Evolutionary conservation across 30 jellyfish, hydroid and myxozoan species (phyloP), one percentile per base, ranked within the genome.

Genomic region (Clytia hemisphaerica): DNA sequence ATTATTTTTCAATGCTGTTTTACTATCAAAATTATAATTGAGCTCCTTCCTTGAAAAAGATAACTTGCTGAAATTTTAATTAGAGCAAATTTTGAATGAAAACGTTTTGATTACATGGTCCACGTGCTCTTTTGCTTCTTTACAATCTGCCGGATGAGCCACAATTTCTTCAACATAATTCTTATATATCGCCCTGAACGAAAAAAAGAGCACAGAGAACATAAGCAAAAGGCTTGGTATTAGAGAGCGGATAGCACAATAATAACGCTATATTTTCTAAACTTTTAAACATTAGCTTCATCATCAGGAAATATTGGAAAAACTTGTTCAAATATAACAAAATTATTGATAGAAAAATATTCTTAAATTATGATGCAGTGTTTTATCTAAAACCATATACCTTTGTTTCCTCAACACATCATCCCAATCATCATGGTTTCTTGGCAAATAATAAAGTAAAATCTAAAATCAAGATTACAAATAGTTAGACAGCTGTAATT

Each of bases 361-460:
- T n/a, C n/a, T n/a, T n/a, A n/a, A n/a, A n/a, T n/a, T n/a, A n/a
- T n/a, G n/a, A n/a, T n/a, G n/a, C n/a, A n/a, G n/a, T n/a, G n/a
- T n/a, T n/a, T n/a, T n/a, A n/a, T n/a, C n/a, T 26, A 4, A 1
- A 19, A 34, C 32, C 10, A 28, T 2, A 9, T 67, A 85, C 95
- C 95, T 85, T 36, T 85, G 93, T 59, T 85, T 85, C 10, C 45
- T 73, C 24, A 85, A 70, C 40, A 54, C 40, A 1, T 28, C 48
- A 28, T 69, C 60, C 93, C 95, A 76, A 33, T 77, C 80, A 38
- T 80, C 51, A 29, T 47, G 61, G 37, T 85, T 78, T 31, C 62
- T 63, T 38, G 95, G 95, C 70, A 85, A 62, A 66, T 77, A 85
- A 51, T 85, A 63, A 60, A 85, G 69, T 76, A 85, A 78, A 29